Evolutionary conservation across 2,888 invertebrate genomes (phyloP), one percentile per base, ranked within the genome.

Genomic region (Rotaria sp.): DNA sequence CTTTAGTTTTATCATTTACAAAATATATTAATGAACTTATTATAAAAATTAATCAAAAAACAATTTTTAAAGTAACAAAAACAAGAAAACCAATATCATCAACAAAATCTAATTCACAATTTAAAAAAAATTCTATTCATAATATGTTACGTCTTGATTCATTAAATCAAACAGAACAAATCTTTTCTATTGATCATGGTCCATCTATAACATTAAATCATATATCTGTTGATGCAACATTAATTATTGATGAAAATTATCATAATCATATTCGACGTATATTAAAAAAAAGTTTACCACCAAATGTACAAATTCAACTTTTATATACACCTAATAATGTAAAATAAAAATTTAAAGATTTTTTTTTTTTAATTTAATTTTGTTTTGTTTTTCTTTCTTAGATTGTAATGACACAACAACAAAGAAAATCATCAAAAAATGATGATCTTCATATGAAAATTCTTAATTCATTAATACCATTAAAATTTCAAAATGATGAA

Each of bases 121-220:
- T 80, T 45, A 45, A 80, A 45, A 80, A n/a, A 21, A 80, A 80
- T 80, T 80, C 80, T 1, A 80, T 80, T 26, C 80, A 80, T n/a
- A 80, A 80, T n/a, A 80, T 80, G 80, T 45, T 80, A 26, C 41
- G 26, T 45, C 45, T 80, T 13, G n/a, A 80, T 45, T 21, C 80
- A 80, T 80, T 80, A 26, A 15, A n/a, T 45, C 45, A 80, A 80
- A 80, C 80, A 5, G 45, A 80, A 80, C 80, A 80, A 80, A 80
- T 15, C 41, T 80, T 80, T 45, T 80, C 80, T 1, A 80, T 80
- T 45, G 80, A 41, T n/a, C 41, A 80, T 45, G 41, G 45, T 13
- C 45, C 41, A 13, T 80, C 80, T 1, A 80, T 80, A 24, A n/a
- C 80, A 41, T 45, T 80, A 10, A 41, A 45, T 80, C 80, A 80